Evolutionary conservation across 2,113 vertebrate genomes (phyloP).

Genomic region (Ictidomys tridecemlineatus): DNA sequence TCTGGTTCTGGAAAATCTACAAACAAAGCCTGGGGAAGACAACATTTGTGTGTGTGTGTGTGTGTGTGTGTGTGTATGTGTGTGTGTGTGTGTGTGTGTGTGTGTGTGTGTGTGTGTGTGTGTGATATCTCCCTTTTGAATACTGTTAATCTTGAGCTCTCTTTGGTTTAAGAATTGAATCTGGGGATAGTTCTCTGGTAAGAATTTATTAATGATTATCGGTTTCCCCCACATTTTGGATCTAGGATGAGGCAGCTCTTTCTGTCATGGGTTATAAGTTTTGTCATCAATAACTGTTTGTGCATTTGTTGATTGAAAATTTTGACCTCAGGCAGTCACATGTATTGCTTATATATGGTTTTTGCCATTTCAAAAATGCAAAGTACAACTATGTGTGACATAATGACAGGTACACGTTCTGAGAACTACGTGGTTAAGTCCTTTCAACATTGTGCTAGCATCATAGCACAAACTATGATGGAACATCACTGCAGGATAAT

Average conservation of each 20-base stretch:
- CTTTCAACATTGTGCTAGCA: neutral
- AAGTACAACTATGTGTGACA: neutral
- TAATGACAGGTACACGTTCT: neutral
- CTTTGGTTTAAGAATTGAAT: neutral
- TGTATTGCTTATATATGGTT: neutral
- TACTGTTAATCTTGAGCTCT: neutral
- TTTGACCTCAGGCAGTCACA: neutral
- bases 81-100: too few species aligned
- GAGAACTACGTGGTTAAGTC: neutral
- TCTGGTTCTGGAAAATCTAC: slow-evolving; percentile 6
- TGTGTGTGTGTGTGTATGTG: too few species aligned
- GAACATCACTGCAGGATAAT: neutral
- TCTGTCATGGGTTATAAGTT: neutral
- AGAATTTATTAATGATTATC: slow-evolving; percentile 30
- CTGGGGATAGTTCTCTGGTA: neutral
- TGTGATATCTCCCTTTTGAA: neutral
- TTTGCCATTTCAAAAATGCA: neutral
- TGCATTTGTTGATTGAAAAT: slow-evolving; percentile 34
- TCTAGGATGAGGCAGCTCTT: neutral
- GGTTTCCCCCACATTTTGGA: neutral
- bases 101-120: neutral
- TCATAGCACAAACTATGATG: neutral
- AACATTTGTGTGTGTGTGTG: neutral
- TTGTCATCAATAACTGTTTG: slow-evolving; percentile 2
- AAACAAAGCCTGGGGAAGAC: neutral